These are phyloP conservation scores for Amphiprion ocellaris DNA, from an alignment of 2,113 vertebrate species.

Conservation along the genomic window DNA sequence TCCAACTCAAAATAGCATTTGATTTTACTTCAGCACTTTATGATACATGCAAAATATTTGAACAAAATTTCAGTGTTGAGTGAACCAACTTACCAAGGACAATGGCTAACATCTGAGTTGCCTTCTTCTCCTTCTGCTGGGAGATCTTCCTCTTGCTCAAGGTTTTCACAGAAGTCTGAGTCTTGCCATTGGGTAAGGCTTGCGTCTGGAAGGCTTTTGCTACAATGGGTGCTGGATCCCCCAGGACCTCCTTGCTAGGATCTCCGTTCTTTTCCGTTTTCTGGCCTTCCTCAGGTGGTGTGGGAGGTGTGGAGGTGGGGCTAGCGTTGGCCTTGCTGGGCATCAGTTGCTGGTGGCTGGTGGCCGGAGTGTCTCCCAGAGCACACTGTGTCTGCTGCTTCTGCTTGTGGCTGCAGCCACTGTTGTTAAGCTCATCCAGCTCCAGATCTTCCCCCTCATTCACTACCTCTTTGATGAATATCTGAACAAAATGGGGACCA, in stretches of 20 bases:
- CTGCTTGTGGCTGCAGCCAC: conserved; percentile 89
- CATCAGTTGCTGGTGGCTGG: conserved; percentile 83
- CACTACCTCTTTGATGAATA: conserved; percentile 90
- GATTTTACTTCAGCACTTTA: background rate
- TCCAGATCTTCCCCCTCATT: conserved; percentile 91
- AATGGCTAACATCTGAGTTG: conserved; percentile 98
- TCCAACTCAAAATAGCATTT: background rate
- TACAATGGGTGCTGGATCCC: conserved; percentile 73
- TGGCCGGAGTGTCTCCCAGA: conserved; percentile 83
- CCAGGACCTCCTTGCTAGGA: conserved; percentile 78
- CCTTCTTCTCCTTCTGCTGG: conserved; percentile 99
- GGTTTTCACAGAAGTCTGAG: conserved; percentile 91
- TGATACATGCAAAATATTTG: background rate
- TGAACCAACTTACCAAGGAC: conserved; percentile 90
- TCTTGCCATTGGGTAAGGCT: conserved; percentile 95
- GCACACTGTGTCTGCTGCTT: conserved; percentile 67
- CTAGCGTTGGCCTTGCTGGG: conserved; percentile 86
- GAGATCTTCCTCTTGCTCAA: conserved; percentile 96
- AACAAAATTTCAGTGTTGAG: background rate
- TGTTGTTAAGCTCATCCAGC: conserved; percentile 92
- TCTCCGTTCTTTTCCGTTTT: conserved; percentile 92
- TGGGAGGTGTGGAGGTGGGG: conserved; percentile 83
- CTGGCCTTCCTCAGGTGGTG: conserved; percentile 84
- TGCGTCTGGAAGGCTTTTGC: conserved; percentile 94
- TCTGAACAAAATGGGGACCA: conserved; percentile 65